phyloP scores from a whole-genome alignment of 2,888 invertebrate species.

The Gari tellinella region DNA sequence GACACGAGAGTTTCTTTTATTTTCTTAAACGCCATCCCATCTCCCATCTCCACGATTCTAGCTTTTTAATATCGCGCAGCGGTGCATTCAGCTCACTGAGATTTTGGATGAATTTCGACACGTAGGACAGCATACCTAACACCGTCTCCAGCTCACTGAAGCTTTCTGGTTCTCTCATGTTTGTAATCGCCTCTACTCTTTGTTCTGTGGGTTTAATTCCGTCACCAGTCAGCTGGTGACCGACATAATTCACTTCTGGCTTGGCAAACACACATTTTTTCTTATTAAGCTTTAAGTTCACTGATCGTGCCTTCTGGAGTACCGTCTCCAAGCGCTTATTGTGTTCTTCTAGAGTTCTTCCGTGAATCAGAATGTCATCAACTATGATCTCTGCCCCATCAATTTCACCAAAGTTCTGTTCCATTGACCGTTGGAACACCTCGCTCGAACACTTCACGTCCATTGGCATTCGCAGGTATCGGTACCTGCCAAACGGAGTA shows the following conservation, averaged over 20 bases:
- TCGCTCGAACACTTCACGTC: conserved; percentile 48
- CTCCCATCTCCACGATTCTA: no score
- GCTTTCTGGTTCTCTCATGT: conserved; percentile 30
- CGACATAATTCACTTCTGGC: conserved; percentile 46
- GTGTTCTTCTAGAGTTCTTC: no score
- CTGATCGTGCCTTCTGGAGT: conserved; percentile 16
- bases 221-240: conserved; percentile 38
- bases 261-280: conserved; percentile 35
- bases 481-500: conserved; percentile 52
- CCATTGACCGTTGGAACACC: conserved; percentile 23
- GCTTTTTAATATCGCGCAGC: conserved; percentile 32
- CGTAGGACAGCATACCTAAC: conserved; percentile 28
- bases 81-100: conserved; percentile 27
- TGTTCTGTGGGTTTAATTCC: conserved; percentile 29
- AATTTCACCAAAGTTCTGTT: conserved; percentile 4
- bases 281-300: conserved; percentile 41
- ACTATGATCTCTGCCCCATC: conserved; percentile 12
- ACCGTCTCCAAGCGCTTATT: conserved; percentile 27
- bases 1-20: conserved; percentile 41
- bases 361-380: no score
- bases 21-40: conserved; percentile 51
- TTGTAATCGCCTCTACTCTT: conserved; percentile 13
- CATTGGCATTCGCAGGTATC: conserved; percentile 47
- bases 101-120: conserved; percentile 27
- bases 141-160: conserved; percentile 34